A percentile compares a stretch with the other conserved stretches of the same genome.
These are phyloP conservation scores for Hystrix cristata DNA, from an alignment of 2,113 vertebrate genomes.

Conservation along the genomic window DNA sequence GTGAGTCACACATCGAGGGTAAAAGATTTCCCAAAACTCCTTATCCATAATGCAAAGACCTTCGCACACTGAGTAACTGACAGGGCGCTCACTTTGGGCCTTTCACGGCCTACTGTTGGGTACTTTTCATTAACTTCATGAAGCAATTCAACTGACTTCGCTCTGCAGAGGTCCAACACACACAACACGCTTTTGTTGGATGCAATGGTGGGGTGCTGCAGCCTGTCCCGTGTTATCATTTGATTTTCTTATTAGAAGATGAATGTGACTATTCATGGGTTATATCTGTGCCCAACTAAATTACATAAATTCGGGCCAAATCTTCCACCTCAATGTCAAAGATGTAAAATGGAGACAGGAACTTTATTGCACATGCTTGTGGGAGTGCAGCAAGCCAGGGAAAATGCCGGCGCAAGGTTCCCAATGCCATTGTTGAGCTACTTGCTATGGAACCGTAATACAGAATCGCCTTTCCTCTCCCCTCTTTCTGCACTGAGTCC, in stretches of 20 bases:
- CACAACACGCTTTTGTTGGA: slow-evolving; percentile 68
- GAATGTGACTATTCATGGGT: slow-evolving; percentile 79
- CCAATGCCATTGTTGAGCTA: not conserved
- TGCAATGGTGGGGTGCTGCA: slow-evolving; percentile 63
- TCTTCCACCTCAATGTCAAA: slow-evolving; percentile 85
- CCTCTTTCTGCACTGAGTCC: slow-evolving; percentile 51
- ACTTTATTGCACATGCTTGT: slow-evolving; percentile 75
- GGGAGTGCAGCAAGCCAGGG: slow-evolving; percentile 69
- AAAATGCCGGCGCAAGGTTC: slow-evolving; percentile 68
- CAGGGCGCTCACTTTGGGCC: not conserved
- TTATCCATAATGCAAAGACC: slow-evolving; percentile 78
- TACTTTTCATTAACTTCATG: slow-evolving; percentile 64
- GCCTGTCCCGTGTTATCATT: slow-evolving; percentile 75
- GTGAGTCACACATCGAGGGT: slow-evolving; percentile 48
- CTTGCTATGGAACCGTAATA: slow-evolving; percentile 53
- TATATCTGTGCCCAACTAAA: slow-evolving; percentile 84
- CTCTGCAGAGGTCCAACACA: slow-evolving; percentile 19
- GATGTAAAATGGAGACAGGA: slow-evolving; percentile 75
- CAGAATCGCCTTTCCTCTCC: slow-evolving; percentile 53
- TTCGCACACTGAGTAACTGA: slow-evolving; percentile 80
- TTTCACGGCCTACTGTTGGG: not conserved
- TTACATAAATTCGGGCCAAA: slow-evolving; percentile 86
- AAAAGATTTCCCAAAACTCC: slow-evolving; percentile 73
- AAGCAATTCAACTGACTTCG: slow-evolving; percentile 60
- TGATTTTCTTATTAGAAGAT: slow-evolving; percentile 86